Conservation (phyloP, 2,888 invertebrate genomes). For the Cheiracanthium punctorium region DNA sequence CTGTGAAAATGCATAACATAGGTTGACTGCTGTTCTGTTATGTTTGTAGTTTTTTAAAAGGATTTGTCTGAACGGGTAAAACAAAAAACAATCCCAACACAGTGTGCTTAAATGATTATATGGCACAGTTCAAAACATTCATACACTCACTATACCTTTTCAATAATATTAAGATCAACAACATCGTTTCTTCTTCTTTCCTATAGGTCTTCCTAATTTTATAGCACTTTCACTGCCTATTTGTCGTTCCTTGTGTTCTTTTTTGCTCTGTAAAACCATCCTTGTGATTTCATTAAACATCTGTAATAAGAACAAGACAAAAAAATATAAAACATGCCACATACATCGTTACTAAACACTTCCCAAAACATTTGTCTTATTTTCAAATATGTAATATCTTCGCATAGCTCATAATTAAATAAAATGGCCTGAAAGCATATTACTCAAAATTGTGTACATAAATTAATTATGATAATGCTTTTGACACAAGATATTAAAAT, state of each 20-base stretch:
- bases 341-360: no score
- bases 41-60: no score
- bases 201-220: constrained; percentile 80
- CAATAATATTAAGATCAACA: constrained; percentile 68
- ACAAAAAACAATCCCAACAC: background rate
- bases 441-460: no score
- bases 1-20: background rate
- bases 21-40: background rate
- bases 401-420: no score
- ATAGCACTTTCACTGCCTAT: constrained; percentile 80
- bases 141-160: background rate
- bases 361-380: no score
- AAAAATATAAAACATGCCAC: no score
- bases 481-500: no score
- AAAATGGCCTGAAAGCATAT: no score
- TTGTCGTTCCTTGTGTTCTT: constrained; percentile 80
- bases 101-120: no score
- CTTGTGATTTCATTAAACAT: constrained; percentile 85
- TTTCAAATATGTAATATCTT: no score
- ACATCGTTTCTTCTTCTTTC: constrained; percentile 74
- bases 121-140: background rate
- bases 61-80: background rate
- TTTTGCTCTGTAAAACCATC: constrained; percentile 89
- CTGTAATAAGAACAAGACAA: constrained; percentile 76
- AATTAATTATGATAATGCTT: no score